These are phyloP conservation scores for Myotis brandtii DNA, from an alignment of 2,113 vertebrate species.

Conservation along the genomic window DNA sequence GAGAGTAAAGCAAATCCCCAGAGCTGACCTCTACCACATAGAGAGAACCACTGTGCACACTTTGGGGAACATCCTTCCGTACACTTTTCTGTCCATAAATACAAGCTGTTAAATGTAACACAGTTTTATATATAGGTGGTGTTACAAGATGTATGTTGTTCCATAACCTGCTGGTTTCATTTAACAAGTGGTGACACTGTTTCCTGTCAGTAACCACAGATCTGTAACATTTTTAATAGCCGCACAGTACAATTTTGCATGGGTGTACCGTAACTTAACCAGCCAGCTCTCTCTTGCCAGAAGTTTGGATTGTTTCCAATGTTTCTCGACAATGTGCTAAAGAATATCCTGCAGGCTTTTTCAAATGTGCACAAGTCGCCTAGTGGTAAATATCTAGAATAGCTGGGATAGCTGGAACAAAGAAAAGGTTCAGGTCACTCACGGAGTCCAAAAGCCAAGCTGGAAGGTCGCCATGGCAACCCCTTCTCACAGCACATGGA, in stretches of 20 bases:
- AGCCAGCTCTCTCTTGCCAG: not conserved
- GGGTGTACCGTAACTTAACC: not conserved
- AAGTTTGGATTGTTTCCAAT: not conserved
- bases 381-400: constrained; percentile 48
- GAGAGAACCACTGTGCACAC: not conserved
- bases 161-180: constrained; percentile 25
- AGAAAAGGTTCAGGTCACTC: not conserved
- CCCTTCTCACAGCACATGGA: not conserved
- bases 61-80: not conserved
- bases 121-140: not conserved
- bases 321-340: not conserved
- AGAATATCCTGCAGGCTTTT: not conserved
- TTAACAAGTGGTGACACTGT: not conserved
- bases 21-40: fast-evolving
- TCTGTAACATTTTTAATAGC: constrained; percentile 32
- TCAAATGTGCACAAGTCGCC: not conserved
- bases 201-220: constrained; percentile 48
- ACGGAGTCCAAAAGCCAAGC: not conserved
- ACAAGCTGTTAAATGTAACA: not conserved
- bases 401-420: not conserved
- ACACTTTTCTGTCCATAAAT: constrained; percentile 21
- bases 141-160: not conserved
- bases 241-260: not conserved
- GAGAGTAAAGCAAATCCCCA: not conserved
- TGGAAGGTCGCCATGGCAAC: constrained; percentile 64